Evolutionary conservation across 1,140 invertebrate species (phyloP), one percentile per base, ranked within the genome.

Genomic region (Sarcophaga bullata): DNA sequence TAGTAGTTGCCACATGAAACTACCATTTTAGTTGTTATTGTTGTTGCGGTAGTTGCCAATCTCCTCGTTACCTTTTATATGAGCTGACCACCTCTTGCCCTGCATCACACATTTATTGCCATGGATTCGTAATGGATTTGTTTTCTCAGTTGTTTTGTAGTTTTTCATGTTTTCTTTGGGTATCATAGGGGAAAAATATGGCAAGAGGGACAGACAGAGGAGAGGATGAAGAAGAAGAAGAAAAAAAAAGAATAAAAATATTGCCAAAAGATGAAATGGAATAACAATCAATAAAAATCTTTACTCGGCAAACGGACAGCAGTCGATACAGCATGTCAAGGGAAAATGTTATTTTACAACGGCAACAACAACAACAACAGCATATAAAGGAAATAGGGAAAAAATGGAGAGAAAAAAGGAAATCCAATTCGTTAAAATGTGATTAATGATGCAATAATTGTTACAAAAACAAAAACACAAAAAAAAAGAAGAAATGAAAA

Each of bases 241-340:
- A 46, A 49, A n/a, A 4, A 17, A 76, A 9, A 49, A 47, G 48
- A 7, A 48, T 49, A 9, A 47, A 17, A 49, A 76, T 9, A 17
- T 76, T 76, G 11, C 48, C 73, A 48, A 76, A 48, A 76, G 46
- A 76, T 48, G 46, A 49, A 49, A 76, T 48, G 46, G 17, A 49
- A 48, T n/a, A 76, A 76, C 73, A 48, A 76, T 76, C 73, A 76
- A 76, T 76, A 76, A 76, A 76, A 76, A 76, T 76, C 73, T 76
- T 76, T 17, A 50, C 46, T 76, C 73, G 10, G 49, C 73, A 76
- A 76, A 48, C 48, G 73, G 73, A 48, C 46, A 76, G 73, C 46
- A 47, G 73, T 48, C 47, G 73, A 76, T 76, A 76, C 49, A 49
- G 46, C 46, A 76, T 76, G 73, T 76, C 73, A 76, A 68, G 7